Conservation (phyloP, 2,888 invertebrate genomes). For the Drosophila quasianomalipes region DNA sequence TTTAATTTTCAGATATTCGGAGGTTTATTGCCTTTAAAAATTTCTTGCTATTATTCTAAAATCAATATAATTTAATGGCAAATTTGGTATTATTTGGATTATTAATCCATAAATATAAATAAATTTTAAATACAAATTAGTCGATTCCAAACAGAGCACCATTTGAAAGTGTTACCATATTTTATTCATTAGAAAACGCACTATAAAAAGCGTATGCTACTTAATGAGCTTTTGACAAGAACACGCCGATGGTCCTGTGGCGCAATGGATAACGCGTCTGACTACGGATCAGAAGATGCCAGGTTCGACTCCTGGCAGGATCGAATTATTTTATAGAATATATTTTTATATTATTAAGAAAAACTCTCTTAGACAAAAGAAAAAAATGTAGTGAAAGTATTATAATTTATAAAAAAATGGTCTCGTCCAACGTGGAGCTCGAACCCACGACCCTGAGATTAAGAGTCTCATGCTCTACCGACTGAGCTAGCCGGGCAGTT, state of each 20-base stretch:
- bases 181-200: not conserved
- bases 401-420: not conserved
- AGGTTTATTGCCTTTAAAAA: rapidly evolving
- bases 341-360: not conserved
- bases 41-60: not conserved
- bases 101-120: too few relatives aligned
- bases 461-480: slow-evolving; percentile 81
- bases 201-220: not conserved
- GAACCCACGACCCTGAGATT: slow-evolving; percentile 81
- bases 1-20: not conserved
- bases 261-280: slow-evolving; percentile 83
- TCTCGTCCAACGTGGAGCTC: slow-evolving; percentile 80
- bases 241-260: slow-evolving; percentile 54
- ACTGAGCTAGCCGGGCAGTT: slow-evolving; percentile 78
- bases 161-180: not conserved
- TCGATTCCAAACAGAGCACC: not conserved
- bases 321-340: slow-evolving; percentile 26
- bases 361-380: not conserved
- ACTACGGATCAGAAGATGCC: slow-evolving; percentile 85
- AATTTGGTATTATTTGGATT: not conserved
- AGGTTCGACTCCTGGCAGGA: slow-evolving; percentile 79
- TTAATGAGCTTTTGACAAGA: rapidly evolving
- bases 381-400: not conserved
- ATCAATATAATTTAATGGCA: not conserved
- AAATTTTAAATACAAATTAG: not conserved